Percentiles rank a stretch among this genome's conserved stretches.
Conservation (phyloP, 2,888 invertebrate species). For the Crocallis elinguaria region DNA sequence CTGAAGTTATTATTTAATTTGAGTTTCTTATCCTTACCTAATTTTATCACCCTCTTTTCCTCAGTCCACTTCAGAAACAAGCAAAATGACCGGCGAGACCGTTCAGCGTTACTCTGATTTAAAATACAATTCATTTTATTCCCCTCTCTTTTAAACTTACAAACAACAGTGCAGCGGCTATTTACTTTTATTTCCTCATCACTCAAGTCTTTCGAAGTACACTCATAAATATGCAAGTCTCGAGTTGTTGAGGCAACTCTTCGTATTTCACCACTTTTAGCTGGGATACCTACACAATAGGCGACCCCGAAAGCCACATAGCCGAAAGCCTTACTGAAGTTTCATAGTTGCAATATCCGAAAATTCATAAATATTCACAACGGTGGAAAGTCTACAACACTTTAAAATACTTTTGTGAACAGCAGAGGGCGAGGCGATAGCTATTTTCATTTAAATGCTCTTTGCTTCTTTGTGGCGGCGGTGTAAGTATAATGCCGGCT, state of each 20-base stretch:
- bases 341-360: conserved; percentile 72
- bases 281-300: conserved; percentile 68
- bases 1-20: background rate
- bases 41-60: conserved; percentile 7
- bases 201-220: conserved; percentile 74
- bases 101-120: conserved; percentile 28
- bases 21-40: background rate
- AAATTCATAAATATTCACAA: conserved; percentile 76
- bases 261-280: conserved; percentile 71
- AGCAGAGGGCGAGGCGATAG: conserved; percentile 47
- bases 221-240: conserved; percentile 78
- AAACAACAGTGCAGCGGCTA: conserved; percentile 61
- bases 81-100: conserved; percentile 16
- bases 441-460: conserved; percentile 50
- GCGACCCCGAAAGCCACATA: conserved; percentile 57
- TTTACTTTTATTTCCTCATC: conserved; percentile 74
- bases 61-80: conserved; percentile 7
- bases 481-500: conserved; percentile 17
- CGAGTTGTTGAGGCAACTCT: conserved; percentile 66
- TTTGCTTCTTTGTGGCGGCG: conserved; percentile 36
- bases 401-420: conserved; percentile 56
- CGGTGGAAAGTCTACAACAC: conserved; percentile 55
- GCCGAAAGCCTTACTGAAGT: conserved; percentile 60
- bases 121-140: conserved; percentile 47
- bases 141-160: conserved; percentile 50